phyloP scores from a whole-genome alignment of 2,888 invertebrate species.

The Tryphoninae sp. region DNA sequence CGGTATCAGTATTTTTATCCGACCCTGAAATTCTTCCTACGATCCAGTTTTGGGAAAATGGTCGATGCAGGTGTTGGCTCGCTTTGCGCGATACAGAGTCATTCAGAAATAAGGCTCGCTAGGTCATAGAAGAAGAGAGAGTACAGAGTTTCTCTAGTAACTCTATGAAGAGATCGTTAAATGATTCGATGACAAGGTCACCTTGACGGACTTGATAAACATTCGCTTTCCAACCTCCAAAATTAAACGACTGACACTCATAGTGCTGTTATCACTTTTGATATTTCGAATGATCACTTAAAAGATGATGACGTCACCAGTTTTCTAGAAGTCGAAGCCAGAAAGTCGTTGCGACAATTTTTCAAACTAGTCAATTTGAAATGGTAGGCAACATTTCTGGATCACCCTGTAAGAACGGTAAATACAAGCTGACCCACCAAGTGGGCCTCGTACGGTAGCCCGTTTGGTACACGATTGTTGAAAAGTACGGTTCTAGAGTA shows the following conservation, averaged over 20 bases:
- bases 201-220: too few species aligned
- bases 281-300: too few species aligned
- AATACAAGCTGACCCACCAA: constrained; percentile 56
- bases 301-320: not conserved
- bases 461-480: constrained; percentile 72
- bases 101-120: constrained; percentile 37
- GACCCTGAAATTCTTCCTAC: constrained; percentile 20
- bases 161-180: too few species aligned
- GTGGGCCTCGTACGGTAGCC: constrained; percentile 62
- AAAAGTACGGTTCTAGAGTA: constrained; percentile 67
- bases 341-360: not conserved
- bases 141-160: too few species aligned
- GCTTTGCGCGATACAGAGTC: constrained; percentile 37
- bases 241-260: too few species aligned
- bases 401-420: constrained; percentile 22
- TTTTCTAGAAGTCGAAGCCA: not conserved
- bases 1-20: constrained; percentile 50
- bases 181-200: too few species aligned
- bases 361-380: not conserved
- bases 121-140: too few species aligned
- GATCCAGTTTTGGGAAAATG: constrained; percentile 69
- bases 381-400: constrained; percentile 17
- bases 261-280: too few species aligned
- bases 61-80: constrained; percentile 71
- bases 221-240: too few species aligned